phyloP scores from a whole-genome alignment of 2,888 invertebrate genomes.

The Zygogramma bicolorata region DNA sequence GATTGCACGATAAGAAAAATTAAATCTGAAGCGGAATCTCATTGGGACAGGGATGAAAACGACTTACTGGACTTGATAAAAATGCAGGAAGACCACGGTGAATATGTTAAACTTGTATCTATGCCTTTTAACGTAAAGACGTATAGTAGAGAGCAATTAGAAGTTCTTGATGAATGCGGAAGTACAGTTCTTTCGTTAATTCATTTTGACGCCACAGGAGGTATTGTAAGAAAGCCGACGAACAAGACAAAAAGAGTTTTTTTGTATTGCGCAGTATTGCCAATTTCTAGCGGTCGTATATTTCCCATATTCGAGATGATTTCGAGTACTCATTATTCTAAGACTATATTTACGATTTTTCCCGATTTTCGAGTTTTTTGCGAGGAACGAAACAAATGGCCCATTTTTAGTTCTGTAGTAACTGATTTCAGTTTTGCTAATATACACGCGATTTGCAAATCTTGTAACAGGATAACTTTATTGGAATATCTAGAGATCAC shows the following conservation, averaged over 20 bases:
- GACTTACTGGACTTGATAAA: neutral
- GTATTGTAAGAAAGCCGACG: no score
- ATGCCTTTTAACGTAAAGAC: neutral
- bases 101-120: neutral
- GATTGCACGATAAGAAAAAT: no score
- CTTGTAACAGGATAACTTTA: conserved; percentile 19
- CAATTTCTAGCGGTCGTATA: neutral
- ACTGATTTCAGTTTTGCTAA: conserved; percentile 29
- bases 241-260: neutral
- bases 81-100: no score
- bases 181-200: neutral
- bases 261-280: no score
- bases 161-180: neutral
- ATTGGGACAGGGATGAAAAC: neutral
- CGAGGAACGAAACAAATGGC: conserved; percentile 5
- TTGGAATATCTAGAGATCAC: neutral
- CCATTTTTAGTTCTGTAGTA: neutral
- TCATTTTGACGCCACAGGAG: no score
- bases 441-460: conserved; percentile 13
- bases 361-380: neutral
- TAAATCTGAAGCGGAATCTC: neutral
- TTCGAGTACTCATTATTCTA: neutral
- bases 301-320: neutral
- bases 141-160: neutral
- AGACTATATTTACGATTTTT: neutral